Percentiles rank a stretch among this genome's conserved stretches.
Conservation (phyloP, 1,140 invertebrate genomes). For the Drosophila bocki region DNA sequence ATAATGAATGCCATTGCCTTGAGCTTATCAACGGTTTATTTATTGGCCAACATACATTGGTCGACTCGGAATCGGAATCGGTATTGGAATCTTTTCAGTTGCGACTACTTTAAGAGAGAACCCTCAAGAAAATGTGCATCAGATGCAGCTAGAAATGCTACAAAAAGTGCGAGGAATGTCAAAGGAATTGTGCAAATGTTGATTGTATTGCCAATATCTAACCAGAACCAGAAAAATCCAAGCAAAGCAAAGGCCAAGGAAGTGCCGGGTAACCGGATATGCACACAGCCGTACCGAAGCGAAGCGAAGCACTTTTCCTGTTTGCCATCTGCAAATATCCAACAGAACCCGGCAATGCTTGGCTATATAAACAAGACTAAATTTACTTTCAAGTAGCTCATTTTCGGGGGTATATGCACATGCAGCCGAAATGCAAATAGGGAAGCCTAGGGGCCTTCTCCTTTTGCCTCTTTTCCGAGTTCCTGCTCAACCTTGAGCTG, state of each 20-base stretch:
- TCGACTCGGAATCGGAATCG: conserved; percentile 6
- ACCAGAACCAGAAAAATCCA: conserved; percentile 48
- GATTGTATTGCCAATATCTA: conserved; percentile 68
- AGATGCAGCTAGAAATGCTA: conserved; percentile 65
- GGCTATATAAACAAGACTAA: conserved; percentile 69
- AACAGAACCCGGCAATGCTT: conserved; percentile 10
- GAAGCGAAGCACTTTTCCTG: conserved; percentile 50
- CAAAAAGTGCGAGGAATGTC: conserved; percentile 48
- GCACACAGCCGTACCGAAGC: conserved; percentile 37
- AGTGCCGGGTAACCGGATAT: conserved; percentile 73
- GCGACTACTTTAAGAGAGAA: conserved; percentile 39
- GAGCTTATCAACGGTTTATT: conserved; percentile 78
- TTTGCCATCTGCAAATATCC: conserved; percentile 75
- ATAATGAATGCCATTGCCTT: conserved; percentile 78
- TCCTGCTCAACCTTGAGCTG: conserved; percentile 49
- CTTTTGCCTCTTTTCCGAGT: too few relatives aligned
- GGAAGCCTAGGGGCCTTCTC: too few relatives aligned
- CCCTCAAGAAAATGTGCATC: conserved; percentile 47
- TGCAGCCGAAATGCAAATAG: conserved; percentile 74
- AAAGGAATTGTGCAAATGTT: conserved; percentile 79
- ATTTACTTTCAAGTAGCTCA: conserved; percentile 72
- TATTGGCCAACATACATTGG: conserved; percentile 62
- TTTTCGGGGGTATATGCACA: conserved; percentile 55
- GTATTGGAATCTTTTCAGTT: conserved; percentile 2
- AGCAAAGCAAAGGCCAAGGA: conserved; percentile 27